These are phyloP conservation scores for Ctenomys sociabilis DNA, from an alignment of 2,113 vertebrate genomes.

Conservation along the genomic window DNA sequence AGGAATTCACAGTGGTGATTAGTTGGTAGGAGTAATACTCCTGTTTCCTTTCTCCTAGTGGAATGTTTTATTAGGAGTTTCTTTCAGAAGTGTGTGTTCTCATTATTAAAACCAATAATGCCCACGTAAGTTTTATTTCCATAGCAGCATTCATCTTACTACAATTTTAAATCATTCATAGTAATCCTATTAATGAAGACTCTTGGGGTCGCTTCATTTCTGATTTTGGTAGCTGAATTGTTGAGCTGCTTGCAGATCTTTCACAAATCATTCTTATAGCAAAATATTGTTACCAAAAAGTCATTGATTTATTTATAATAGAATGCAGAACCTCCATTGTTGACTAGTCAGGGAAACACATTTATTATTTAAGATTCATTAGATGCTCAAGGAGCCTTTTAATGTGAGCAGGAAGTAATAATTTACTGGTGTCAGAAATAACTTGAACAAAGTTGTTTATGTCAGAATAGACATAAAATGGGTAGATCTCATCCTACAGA, in stretches of 20 bases:
- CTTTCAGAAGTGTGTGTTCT: constrained; percentile 49
- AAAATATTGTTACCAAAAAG: constrained; percentile 58
- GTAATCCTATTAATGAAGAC: constrained; percentile 68
- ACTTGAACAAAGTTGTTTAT: constrained; percentile 61
- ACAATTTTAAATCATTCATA: constrained; percentile 71
- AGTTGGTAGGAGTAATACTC: constrained; percentile 1
- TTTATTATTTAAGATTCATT: constrained; percentile 73
- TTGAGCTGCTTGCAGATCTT: constrained; percentile 58
- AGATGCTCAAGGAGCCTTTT: constrained; percentile 61
- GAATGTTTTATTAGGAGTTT: constrained; percentile 76
- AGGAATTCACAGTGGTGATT: constrained; percentile 62
- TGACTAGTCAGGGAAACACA: constrained; percentile 47
- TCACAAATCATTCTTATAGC: constrained; percentile 61
- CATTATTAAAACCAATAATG: constrained; percentile 71
- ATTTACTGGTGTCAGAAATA: constrained; percentile 70
- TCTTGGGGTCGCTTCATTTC: constrained; percentile 58
- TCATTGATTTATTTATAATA: constrained; percentile 62
- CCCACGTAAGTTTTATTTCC: constrained; percentile 20
- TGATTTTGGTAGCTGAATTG: constrained; percentile 61
- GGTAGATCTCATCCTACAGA: constrained; percentile 47
- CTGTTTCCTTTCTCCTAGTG: constrained; percentile 20
- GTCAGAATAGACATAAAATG: constrained; percentile 60
- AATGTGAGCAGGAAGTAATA: constrained; percentile 69
- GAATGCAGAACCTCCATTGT: constrained; percentile 44
- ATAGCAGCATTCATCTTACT: constrained; percentile 3